Base-by-base conservation (phyloP, 2,888 invertebrate species). In the Agrotis segetum region DNA sequence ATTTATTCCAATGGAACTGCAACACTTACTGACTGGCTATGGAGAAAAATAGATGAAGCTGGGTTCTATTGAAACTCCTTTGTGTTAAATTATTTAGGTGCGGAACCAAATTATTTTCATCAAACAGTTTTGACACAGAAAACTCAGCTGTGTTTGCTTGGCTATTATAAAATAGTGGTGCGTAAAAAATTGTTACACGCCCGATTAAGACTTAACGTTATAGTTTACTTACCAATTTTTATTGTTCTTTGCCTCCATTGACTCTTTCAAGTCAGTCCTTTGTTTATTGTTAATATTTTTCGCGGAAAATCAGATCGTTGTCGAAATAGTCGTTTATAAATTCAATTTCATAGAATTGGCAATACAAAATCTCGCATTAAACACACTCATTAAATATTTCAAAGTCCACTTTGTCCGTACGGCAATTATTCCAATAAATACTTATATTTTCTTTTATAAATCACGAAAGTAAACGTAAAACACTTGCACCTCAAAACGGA, bases 401-500 rank as follows among this genome's bases (percentile, higher is more conserved):
- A 67, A 75, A 61, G 75, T 84, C 63, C 78, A 71, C 61, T 29
- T 34, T 63, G 60, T 44, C 64, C 55, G 19, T 56, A 46, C 17
- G 19, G 34, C 62, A 64, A 62, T 69, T 61, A 34, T 75, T 58
- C 14, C 46, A 34, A 11, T 67, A 66, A 61, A 67, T 75, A 72
- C 46, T 55, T 68, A 77, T 78, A 72, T 81, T 86, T 84, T 85
- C 79, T 81, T 81, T 85, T 80, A 79, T 72, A 85, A 83, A 79
- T 72, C 88, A 88, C 89, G 86, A 88, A 88, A 85, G 85, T 88
- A 87, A 87, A 86, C 87, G 85, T 85, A 88, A 90, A 88, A 89
- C 89, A 88, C 86, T 75, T 74, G 86, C 85, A 89, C 82, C 88
- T 89, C 86, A 88, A 89, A 90, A 91, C 90, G 85, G 86, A 91